Percentiles rank a stretch among this genome's conserved stretches.
phyloP scores from a whole-genome alignment of 2,797 vertebrate species.

The Pristis pectinata region DNA sequence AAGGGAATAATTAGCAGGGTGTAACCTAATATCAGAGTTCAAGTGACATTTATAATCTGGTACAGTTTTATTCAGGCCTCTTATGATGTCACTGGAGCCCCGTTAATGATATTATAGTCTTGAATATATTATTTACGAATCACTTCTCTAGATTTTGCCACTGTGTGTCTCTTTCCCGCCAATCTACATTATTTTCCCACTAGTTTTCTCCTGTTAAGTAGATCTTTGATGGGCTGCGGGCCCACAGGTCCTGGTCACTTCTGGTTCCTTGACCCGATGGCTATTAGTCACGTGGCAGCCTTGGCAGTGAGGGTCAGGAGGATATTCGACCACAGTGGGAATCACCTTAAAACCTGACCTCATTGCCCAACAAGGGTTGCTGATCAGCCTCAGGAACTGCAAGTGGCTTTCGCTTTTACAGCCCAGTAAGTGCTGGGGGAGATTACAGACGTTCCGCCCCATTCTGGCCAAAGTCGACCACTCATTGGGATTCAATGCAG shows the following conservation, averaged over 20 bases:
- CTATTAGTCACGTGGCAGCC: background rate
- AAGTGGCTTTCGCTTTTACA: background rate
- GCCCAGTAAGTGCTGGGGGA: background rate
- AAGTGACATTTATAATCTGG: background rate
- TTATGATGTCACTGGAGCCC: background rate
- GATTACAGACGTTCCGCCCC: background rate
- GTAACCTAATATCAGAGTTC: constrained; percentile 6
- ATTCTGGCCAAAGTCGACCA: background rate
- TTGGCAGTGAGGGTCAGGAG: background rate
- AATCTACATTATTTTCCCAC: background rate
- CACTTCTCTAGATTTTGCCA: background rate
- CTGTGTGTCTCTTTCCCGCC: too few species aligned
- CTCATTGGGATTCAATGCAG: too few species aligned
- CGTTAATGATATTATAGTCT: background rate
- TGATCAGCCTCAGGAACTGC: background rate
- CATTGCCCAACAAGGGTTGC: background rate
- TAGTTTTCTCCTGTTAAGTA: background rate
- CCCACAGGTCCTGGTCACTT: background rate
- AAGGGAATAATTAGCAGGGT: constrained; percentile 11
- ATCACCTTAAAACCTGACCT: background rate
- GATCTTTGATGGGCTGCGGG: background rate
- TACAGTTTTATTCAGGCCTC: constrained; percentile 6
- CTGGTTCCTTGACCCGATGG: background rate
- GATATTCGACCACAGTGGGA: background rate
- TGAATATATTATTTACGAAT: background rate